Evolutionary conservation across 2,113 vertebrate species (phyloP), one percentile per base, ranked within the genome.

Genomic region (Sinocyclocheilus maitianheensis): DNA sequence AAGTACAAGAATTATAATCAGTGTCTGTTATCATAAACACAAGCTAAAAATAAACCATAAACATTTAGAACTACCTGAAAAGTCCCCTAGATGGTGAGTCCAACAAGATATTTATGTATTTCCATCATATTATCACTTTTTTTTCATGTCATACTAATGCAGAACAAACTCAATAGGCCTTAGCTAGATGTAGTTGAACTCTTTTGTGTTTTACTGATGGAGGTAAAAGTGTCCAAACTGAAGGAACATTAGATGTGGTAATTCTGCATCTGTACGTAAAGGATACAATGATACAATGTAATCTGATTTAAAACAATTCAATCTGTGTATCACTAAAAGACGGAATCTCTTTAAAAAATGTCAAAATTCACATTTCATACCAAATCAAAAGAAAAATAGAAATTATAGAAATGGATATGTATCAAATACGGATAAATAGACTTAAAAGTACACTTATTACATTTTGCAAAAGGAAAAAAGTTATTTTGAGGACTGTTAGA

Each of bases 1-100:
- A 46, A n/a, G 13, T 43, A 48, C 37, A 46, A 24, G 46, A 77
- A 14, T 51, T 77, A 77, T 30, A 30, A 77, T 77, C 75, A 20
- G 75, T 51, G 75, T 77, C 48, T 30, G 48, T 5, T 55, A 20
- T 55, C 24, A 18, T 77, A 77, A 77, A 77, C 75, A 53, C 48
- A 7, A 3, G 75, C 75, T 77, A 18, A 53, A 30, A 77, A 53
- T 30, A 53, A 9, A 26, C 5, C 24, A 34, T 16, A 55, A 77
- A 20, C 48, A 77, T 18, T 43, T 53, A 34, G n/a, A 77, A 11
- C 48, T 11, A 11, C 26, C 13, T 8, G 43, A 30, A 48, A 14
- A 77, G 24, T 16, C 43, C 14, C 24, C 12, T 5, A 51, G 74
- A 48, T 14, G 72, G 5, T 4, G 22, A 46, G 10, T 26, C 40